A percentile compares a stretch with the other conserved stretches of the same genome.
Conservation (phyloP, 2,888 invertebrate genomes). For the Nebria salina region DNA sequence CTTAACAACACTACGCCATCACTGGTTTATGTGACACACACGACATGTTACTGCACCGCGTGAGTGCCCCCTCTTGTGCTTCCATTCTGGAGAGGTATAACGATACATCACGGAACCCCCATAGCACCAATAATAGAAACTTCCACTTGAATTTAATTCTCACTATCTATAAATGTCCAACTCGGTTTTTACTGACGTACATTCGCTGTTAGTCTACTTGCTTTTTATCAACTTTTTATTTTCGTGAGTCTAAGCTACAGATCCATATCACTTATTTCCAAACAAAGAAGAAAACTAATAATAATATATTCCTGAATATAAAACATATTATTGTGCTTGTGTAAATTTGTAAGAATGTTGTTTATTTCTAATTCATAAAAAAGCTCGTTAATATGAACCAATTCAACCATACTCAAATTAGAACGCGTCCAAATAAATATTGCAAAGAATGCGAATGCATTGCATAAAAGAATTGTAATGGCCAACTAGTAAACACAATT, state of each 20-base stretch:
- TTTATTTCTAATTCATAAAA: too few relatives aligned
- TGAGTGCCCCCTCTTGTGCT: background rate
- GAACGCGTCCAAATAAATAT: too few relatives aligned
- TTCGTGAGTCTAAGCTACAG: too few relatives aligned
- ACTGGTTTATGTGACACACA: constrained; percentile 43
- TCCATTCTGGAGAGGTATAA: constrained; percentile 1
- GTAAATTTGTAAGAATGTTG: too few relatives aligned
- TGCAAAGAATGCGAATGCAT: background rate
- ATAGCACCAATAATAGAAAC: constrained; percentile 38
- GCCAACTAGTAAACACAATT: background rate
- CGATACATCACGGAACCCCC: constrained; percentile 34
- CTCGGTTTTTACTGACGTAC: background rate
- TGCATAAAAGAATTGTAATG: background rate
- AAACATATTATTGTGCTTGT: too few relatives aligned
- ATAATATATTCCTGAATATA: too few relatives aligned
- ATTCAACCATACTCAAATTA: too few relatives aligned
- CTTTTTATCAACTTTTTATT: too few relatives aligned
- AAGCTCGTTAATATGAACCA: too few relatives aligned
- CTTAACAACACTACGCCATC: constrained; percentile 4
- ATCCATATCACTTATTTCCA: too few relatives aligned
- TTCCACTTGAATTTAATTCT: constrained; percentile 40
- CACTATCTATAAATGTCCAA: constrained; percentile 1
- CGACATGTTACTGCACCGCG: constrained; percentile 31
- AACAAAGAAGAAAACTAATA: too few relatives aligned
- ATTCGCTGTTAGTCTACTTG: too few relatives aligned